Base-by-base conservation (phyloP, 2,888 invertebrate genomes). In the Andrena haemorrhoa region DNA sequence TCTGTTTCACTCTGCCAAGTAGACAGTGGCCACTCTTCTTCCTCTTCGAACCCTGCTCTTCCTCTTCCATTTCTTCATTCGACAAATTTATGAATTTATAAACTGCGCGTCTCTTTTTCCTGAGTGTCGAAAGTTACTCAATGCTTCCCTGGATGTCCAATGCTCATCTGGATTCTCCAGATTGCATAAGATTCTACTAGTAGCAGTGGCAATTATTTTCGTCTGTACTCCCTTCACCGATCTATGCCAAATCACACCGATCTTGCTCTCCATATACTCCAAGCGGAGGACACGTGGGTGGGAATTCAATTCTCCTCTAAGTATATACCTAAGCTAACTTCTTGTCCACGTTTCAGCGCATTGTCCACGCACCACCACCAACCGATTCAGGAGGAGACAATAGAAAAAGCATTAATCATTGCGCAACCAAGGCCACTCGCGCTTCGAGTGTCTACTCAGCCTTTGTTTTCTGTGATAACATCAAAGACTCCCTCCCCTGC, bases 1-100 rank as follows among this genome's bases (percentile, higher is more conserved):
- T 58, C 69, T 78, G 63, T 61, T 83, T 79, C 70, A 71, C 69
- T 79, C 61, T 35, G 4, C 56, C 56, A 23, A 56, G 56, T 56
- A 23, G 56, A 56, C 26, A 26, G 26, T 56, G 10, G 56, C 3
- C 26, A 23, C 56, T 12, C 10, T 23, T 3, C 23, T 12, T 26
- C 56, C 56, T 26, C 53, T 8, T 10, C 53, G 12, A 41, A 41
- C 41, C 12, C 41, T 12, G 41, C 41, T 41, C 41, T 10, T 35
- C 20, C 53, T 20, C 51, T 20, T 51, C 51, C 20, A 20, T 20
- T 51, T 51, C 51, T 51, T 20, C 8, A 20, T 7, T 8, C 8
- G 20, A 23, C 26, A 12, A 10, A 56, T 10, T 23, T 23, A 23
- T 12, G 56, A 56, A 56, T 20, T 23, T 23, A 4, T 1, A 12